These are phyloP conservation scores for Trachymyrmex cornetzi DNA, from an alignment of 1,140 invertebrate species.

Conservation along the genomic window DNA sequence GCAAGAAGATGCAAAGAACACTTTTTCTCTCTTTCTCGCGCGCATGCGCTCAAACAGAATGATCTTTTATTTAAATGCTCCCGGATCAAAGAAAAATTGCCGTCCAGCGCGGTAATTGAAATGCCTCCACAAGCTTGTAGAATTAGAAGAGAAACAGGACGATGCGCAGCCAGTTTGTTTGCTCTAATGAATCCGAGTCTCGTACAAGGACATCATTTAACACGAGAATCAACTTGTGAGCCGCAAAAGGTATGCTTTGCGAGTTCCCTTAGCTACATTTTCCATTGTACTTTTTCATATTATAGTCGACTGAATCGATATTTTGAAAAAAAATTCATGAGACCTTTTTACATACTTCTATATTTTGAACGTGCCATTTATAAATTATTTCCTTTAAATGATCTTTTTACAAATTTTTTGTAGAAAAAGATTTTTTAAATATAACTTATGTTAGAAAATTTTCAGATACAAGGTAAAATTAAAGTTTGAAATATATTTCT, in stretches of 20 bases:
- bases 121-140: conserved; percentile 13
- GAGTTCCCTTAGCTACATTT: neutral
- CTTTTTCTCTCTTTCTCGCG: neutral
- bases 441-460: neutral
- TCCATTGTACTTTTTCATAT: neutral
- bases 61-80: conserved; percentile 64
- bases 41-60: conserved; percentile 22
- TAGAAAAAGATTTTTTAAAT: neutral
- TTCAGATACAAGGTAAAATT: neutral
- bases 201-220: neutral
- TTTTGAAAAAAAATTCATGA: neutral
- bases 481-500: conserved; percentile 11
- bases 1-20: conserved; percentile 54
- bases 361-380: neutral
- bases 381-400: neutral
- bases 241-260: neutral
- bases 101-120: conserved; percentile 31
- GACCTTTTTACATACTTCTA: neutral
- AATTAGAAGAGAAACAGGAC: conserved; percentile 43
- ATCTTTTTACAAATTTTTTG: neutral
- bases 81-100: conserved; percentile 53
- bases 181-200: neutral
- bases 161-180: conserved; percentile 17
- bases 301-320: neutral
- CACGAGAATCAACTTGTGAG: neutral